Evolutionary conservation across 1,140 invertebrate species (phyloP).

Genomic region (Atopsyche davidsoni): DNA sequence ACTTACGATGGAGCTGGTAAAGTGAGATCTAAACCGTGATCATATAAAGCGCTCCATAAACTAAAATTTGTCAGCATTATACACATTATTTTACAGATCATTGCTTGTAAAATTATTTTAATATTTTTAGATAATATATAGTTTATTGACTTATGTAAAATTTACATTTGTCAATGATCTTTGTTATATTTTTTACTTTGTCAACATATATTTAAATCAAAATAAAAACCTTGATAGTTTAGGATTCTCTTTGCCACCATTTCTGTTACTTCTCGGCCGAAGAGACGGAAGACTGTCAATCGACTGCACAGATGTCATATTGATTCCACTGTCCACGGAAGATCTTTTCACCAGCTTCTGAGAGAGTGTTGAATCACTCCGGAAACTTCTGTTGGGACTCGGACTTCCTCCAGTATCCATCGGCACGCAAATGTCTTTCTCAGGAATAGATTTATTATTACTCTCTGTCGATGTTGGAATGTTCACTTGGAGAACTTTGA

Average conservation of each 20-base stretch:
- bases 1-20: too few relatives aligned
- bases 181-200: not conserved
- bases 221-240: constrained; percentile 49
- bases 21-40: too few relatives aligned
- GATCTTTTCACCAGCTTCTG: constrained; percentile 66
- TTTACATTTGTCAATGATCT: too few relatives aligned
- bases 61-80: too few relatives aligned
- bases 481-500: constrained; percentile 41
- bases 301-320: constrained; percentile 59
- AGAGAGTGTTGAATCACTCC: constrained; percentile 27
- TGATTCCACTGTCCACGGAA: constrained; percentile 79
- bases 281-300: constrained; percentile 34
- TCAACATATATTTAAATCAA: not conserved
- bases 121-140: too few relatives aligned
- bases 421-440: constrained; percentile 26
- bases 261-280: constrained; percentile 33
- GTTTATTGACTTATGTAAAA: too few relatives aligned
- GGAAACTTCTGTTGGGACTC: constrained; percentile 39
- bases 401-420: constrained; percentile 34
- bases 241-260: constrained; percentile 34
- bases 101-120: too few relatives aligned
- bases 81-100: too few relatives aligned
- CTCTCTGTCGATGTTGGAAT: constrained; percentile 10
- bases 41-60: too few relatives aligned
- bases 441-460: constrained; percentile 10